Percentiles rank a stretch among this genome's conserved stretches.
phyloP scores from a whole-genome alignment of 2,888 invertebrate species.

The Nephrotoma appendiculata region DNA sequence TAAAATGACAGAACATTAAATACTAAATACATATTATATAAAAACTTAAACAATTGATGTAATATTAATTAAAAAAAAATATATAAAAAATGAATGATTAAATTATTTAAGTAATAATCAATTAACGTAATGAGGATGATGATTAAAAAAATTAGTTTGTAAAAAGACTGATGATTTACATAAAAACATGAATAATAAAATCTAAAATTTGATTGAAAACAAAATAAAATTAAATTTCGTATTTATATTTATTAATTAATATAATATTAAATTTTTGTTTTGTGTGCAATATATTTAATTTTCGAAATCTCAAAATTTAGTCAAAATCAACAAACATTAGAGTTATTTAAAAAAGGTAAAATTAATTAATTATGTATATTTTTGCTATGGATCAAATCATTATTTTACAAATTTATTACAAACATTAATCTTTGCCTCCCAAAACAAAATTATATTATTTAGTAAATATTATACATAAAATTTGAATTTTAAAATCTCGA shows the following conservation, averaged over 20 bases:
- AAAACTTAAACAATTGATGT: not conserved
- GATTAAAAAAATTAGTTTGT: conserved; percentile 1
- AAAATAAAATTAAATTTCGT: not conserved
- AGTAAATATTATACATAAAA: not conserved
- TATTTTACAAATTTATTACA: too few relatives aligned
- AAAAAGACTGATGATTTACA: conserved; percentile 3
- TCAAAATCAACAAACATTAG: not conserved
- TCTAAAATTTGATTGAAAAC: not conserved
- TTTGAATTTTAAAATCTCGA: not conserved
- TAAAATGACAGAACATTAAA: not conserved
- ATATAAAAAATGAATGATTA: not conserved
- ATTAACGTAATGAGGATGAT: not conserved
- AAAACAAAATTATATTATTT: not conserved
- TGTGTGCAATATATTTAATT: not conserved
- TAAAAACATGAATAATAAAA: not conserved
- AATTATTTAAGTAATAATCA: not conserved
- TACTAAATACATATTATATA: not conserved
- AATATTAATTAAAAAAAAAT: not conserved
- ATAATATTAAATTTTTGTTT: not conserved
- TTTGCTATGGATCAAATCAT: not conserved
- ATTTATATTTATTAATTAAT: not conserved
- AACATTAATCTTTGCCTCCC: not conserved
- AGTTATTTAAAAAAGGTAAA: not conserved
- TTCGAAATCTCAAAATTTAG: not conserved
- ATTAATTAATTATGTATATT: not conserved